Percentiles rank a stretch among this genome's conserved stretches.
These are phyloP conservation scores for Nycticorax nycticorax DNA, from an alignment of 2,113 vertebrate genomes.

Conservation along the genomic window DNA sequence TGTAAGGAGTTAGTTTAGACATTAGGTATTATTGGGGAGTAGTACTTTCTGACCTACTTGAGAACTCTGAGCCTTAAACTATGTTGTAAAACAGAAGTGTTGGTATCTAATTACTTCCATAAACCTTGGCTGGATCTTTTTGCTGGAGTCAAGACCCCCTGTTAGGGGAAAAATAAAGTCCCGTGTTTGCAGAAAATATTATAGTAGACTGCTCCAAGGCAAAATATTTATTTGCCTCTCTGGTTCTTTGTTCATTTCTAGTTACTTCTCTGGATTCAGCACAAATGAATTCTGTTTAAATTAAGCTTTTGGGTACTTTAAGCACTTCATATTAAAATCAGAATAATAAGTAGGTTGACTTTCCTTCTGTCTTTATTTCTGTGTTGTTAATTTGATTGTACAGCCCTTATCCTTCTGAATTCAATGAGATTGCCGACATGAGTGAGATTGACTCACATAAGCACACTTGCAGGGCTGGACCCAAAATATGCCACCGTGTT, in stretches of 20 bases:
- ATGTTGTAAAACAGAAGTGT: slow-evolving; percentile 61
- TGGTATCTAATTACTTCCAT: slow-evolving; percentile 76
- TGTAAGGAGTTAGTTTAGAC: background rate
- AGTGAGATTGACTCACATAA: background rate
- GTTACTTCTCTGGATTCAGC: slow-evolving; percentile 52
- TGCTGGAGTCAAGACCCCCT: slow-evolving; percentile 72
- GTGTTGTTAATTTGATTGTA: slow-evolving; percentile 36
- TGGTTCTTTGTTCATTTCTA: slow-evolving; percentile 11
- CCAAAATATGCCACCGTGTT: background rate
- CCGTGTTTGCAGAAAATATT: slow-evolving; percentile 71
- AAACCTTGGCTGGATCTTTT: slow-evolving; percentile 72
- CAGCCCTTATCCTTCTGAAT: background rate
- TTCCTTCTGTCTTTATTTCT: slow-evolving; percentile 52
- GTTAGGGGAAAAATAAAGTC: slow-evolving; percentile 73
- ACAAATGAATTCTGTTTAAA: slow-evolving; percentile 43
- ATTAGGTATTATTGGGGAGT: background rate
- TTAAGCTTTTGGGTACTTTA: slow-evolving; percentile 56
- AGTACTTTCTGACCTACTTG: slow-evolving; percentile 37
- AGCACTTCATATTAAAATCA: slow-evolving; percentile 47
- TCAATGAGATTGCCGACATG: background rate
- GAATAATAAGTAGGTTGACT: slow-evolving; percentile 39
- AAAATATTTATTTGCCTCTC: slow-evolving; percentile 71
- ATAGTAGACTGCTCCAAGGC: slow-evolving; percentile 52
- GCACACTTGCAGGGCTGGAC: background rate
- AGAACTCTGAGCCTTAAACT: slow-evolving; percentile 58